phyloP scores from a whole-genome alignment of 2,113 vertebrate genomes.

The Martes martes region DNA sequence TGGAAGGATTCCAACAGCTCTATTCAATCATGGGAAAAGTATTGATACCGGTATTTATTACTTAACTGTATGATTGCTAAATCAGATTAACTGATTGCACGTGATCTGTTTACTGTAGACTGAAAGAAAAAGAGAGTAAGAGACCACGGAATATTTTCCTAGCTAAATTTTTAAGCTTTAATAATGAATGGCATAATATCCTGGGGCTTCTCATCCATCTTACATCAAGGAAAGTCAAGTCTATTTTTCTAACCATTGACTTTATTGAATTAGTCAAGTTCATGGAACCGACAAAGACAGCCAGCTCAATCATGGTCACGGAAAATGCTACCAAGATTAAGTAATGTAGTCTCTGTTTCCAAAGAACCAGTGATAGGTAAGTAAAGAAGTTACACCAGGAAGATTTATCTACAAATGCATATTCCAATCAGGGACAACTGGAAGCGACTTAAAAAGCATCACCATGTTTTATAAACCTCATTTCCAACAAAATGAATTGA shows the following conservation, averaged over 20 bases:
- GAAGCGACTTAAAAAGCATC: constrained; percentile 26
- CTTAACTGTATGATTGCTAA: not conserved
- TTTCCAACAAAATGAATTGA: constrained; percentile 61
- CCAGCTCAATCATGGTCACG: not conserved
- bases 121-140: not conserved
- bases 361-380: not conserved
- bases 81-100: not conserved
- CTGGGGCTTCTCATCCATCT: not conserved
- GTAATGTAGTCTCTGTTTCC: not conserved
- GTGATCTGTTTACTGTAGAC: not conserved
- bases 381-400: not conserved
- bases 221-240: not conserved
- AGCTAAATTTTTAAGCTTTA: not conserved
- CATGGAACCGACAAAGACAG: not conserved
- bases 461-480: constrained; percentile 49
- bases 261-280: constrained; percentile 34
- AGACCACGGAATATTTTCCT: not conserved
- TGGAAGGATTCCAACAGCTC: not conserved
- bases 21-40: not conserved
- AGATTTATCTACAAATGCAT: constrained; percentile 19
- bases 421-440: constrained; percentile 24
- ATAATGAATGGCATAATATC: not conserved
- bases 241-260: constrained; percentile 5
- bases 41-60: not conserved
- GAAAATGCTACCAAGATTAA: not conserved